Evolutionary conservation across 2,888 invertebrate genomes (phyloP), one percentile per base, ranked within the genome.

Genomic region (Crossocerus cetratus): DNA sequence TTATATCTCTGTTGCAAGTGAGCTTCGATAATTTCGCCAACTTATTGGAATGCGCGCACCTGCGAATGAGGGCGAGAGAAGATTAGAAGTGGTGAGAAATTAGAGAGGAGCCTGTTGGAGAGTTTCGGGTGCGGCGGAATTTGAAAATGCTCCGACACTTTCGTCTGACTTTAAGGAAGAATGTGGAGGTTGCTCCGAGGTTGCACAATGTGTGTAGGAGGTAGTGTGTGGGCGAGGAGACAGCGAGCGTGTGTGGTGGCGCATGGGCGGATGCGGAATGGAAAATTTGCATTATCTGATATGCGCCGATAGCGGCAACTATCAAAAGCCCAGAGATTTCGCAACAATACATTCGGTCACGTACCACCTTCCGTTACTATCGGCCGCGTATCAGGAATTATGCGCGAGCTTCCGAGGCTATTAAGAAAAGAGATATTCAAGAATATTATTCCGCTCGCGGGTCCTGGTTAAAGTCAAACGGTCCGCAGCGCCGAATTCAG

Each of bases 71-170:
- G n/a, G n/a, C n/a, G n/a, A n/a, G n/a, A n/a, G n/a, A n/a, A n/a
- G n/a, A n/a, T n/a, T n/a, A n/a, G n/a, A 79, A 80, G 81, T 80
- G 82, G 84, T 85, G 83, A 83, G 85, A 85, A 85, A 85, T 85
- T 85, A 84, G 85, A 83, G 83, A 78, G 77, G 80, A 69, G 13
- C 13, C 77, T 80, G 65, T 77, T 83, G 21, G 72, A 72, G 77
- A 75, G 77, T 81, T 77, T 56, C 68, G 79, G 69, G 73, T 74
- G 68, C 8, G 11, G 43, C 74, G 80, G 80, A 80, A 80, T 82
- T 82, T 80, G 76, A 76, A 82, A 80, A 78, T 58, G 80, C 53
- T 72, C 76, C 76, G 70, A 69, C 80, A 77, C 73, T 73, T 32
- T 77, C 76, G 69, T 65, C 67, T 65, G 62, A 67, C 69, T 58